phyloP scores from a whole-genome alignment of 1,140 invertebrate genomes.

The Aleiodes sp. region DNA sequence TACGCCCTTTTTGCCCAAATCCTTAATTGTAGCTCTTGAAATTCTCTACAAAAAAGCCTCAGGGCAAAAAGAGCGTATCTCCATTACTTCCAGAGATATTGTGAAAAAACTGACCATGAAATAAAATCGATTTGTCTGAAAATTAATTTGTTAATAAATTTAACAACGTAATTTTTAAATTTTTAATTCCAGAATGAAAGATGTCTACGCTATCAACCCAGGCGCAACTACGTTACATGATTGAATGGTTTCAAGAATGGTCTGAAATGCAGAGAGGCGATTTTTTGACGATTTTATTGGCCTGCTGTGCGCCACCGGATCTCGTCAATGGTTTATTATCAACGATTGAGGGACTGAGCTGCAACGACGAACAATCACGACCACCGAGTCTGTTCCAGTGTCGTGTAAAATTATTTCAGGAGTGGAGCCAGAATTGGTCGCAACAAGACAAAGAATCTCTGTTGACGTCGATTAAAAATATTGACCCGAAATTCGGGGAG shows the following conservation, averaged over 20 bases:
- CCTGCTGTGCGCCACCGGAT: constrained; percentile 69
- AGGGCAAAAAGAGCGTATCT: too few relatives aligned
- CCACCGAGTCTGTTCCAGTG: constrained; percentile 90
- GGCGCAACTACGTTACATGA: constrained; percentile 79
- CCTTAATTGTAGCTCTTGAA: too few relatives aligned
- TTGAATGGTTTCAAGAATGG: constrained; percentile 90
- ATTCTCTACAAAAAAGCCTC: too few relatives aligned
- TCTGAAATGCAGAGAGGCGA: constrained; percentile 86
- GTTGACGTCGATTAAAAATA: constrained; percentile 74
- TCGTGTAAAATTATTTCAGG: constrained; percentile 85
- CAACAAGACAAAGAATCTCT: constrained; percentile 77
- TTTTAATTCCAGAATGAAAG: constrained; percentile 43
- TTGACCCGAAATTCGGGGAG: constrained; percentile 75
- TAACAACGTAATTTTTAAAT: constrained; percentile 17
- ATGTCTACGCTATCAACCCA: constrained; percentile 69
- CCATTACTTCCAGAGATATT: too few relatives aligned
- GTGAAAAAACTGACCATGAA: too few relatives aligned
- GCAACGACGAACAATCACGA: constrained; percentile 70
- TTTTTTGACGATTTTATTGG: constrained; percentile 81
- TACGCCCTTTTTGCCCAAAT: too few relatives aligned
- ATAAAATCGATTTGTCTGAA: too few relatives aligned
- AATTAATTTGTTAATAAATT: neutral
- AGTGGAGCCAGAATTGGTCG: constrained; percentile 87
- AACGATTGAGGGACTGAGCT: constrained; percentile 73
- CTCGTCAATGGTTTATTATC: constrained; percentile 80